These are phyloP conservation scores for Centropyge bicolor DNA, from an alignment of 2,797 vertebrate genomes.

Conservation along the genomic window DNA sequence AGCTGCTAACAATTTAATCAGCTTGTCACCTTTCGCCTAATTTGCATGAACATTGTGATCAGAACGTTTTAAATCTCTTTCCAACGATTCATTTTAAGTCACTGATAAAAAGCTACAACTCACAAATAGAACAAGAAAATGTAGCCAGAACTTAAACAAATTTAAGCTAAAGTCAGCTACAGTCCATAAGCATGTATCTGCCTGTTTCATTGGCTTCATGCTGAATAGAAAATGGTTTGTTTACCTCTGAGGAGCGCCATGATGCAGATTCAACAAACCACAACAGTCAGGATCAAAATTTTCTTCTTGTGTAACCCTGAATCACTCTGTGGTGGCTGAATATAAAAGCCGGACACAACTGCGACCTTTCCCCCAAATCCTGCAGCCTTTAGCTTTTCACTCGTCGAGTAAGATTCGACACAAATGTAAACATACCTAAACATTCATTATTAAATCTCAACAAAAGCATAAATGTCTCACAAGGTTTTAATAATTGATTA, in stretches of 20 bases:
- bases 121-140: not conserved
- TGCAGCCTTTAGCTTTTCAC: not conserved
- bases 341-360: not conserved
- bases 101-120: not conserved
- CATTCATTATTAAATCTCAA: rapidly evolving
- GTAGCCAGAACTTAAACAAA: too few species aligned
- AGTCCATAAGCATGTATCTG: not conserved
- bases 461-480: rapidly evolving
- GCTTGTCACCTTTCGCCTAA: slow-evolving; percentile 60
- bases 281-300: slow-evolving; percentile 19
- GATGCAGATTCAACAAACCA: slow-evolving; percentile 21
- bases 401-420: slow-evolving; percentile 61
- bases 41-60: not conserved
- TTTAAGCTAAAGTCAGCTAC: not conserved
- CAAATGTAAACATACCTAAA: not conserved
- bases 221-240: not conserved
- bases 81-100: not conserved
- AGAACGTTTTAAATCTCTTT: not conserved
- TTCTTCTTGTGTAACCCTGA: not conserved
- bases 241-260: slow-evolving; percentile 88
- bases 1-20: slow-evolving; percentile 13
- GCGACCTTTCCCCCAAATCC: slow-evolving; percentile 79
- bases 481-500: rapidly evolving
- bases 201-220: not conserved
- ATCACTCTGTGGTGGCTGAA: too few species aligned